Evolutionary conservation across 2,888 invertebrate genomes (phyloP).

Genomic region (Nomada lathburiana): DNA sequence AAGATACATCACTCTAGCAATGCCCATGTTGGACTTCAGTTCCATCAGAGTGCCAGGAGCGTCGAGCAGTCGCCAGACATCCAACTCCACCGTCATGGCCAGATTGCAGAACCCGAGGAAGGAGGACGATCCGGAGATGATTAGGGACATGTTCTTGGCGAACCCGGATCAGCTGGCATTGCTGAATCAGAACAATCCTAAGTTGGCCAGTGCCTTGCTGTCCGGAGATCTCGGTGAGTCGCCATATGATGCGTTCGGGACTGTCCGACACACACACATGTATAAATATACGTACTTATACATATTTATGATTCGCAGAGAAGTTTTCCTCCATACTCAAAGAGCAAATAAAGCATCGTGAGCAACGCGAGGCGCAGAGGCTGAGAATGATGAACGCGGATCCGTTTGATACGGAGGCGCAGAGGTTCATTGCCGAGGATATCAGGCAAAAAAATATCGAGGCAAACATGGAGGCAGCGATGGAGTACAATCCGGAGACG

Average conservation of each 20-base stretch:
- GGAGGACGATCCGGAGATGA: slow-evolving; percentile 93
- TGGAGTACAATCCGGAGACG: slow-evolving; percentile 99
- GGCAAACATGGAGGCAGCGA: slow-evolving; percentile 99
- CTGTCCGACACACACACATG: background rate
- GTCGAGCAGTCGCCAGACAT: slow-evolving; percentile 72
- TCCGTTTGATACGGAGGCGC: slow-evolving; percentile 98
- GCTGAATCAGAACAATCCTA: slow-evolving; percentile 96
- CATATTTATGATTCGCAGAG: slow-evolving; percentile 84
- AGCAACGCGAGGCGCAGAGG: slow-evolving; percentile 93
- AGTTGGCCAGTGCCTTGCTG: slow-evolving; percentile 95
- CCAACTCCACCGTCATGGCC: slow-evolving; percentile 53
- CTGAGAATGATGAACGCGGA: slow-evolving; percentile 96
- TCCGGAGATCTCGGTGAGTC: slow-evolving; percentile 91
- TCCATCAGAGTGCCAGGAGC: slow-evolving; percentile 91
- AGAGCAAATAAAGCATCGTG: slow-evolving; percentile 93
- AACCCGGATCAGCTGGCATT: slow-evolving; percentile 96
- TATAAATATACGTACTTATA: background rate
- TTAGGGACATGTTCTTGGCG: slow-evolving; percentile 93
- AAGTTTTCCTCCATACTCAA: slow-evolving; percentile 91
- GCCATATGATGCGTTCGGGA: background rate
- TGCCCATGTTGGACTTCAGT: slow-evolving; percentile 92
- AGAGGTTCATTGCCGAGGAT: slow-evolving; percentile 97
- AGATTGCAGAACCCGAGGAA: slow-evolving; percentile 81
- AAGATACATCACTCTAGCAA: slow-evolving; percentile 80
- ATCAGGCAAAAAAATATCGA: slow-evolving; percentile 98